Evolutionary conservation across 2,888 invertebrate genomes (phyloP), one percentile per base, ranked within the genome.

Genomic region (Himalopsyche tibetana): DNA sequence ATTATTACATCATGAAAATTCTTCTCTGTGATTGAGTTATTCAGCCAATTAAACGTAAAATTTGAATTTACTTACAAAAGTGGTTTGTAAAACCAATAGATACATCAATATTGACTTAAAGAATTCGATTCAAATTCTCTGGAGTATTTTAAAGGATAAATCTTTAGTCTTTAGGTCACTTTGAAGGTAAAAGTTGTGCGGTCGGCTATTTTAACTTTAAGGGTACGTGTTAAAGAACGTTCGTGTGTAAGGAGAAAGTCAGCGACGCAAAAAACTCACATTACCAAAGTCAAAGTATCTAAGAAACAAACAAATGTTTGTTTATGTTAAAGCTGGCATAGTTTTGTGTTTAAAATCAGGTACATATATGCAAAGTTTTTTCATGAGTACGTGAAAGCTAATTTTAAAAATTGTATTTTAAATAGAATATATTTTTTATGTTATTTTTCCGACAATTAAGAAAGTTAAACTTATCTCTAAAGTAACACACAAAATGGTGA

Each of bases 191-290:
- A 8, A 19, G 19, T 63, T 63, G 63, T 63, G 63, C 63, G 63
- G 63, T 63, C 63, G 8, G 63, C 63, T 19, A 63, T 63, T 63
- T 63, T 19, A 63, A 63, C 63, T 63, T 28, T 63, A n/a, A 6
- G 63, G 63, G 8, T 63, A n/a, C 63, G 19, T 19, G 63, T 63
- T 63, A 5, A 19, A 63, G 28, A 5, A 63, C 63, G 19, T 63
- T 63, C 9, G 63, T 19, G 63, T 15, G 63, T 19, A 6, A 8
- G 19, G 19, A 19, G 51, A 63, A 63, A 19, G 11, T 63, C 19
- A 19, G 19, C 63, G 28, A 63, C 6, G 63, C 63, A 63, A 63
- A 63, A 63, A 63, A 19, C 63, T 63, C 63, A 8, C 19, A 3
- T 6, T 15, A 5, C 9, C 28, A 19, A 0, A 63, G 19, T n/a